Evolutionary conservation across 2,888 invertebrate species (phyloP).

Genomic region (Nineta flava): DNA sequence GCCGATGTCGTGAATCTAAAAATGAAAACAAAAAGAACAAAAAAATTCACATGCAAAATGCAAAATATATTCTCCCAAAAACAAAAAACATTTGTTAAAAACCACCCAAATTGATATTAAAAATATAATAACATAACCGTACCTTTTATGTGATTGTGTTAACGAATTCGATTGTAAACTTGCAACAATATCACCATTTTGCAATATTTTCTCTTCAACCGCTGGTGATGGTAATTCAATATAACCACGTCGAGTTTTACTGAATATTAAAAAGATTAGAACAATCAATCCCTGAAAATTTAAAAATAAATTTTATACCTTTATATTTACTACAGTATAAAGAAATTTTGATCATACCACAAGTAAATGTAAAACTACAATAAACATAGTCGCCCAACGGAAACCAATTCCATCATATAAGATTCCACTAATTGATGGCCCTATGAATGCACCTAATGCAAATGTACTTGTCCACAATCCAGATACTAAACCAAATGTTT

Average conservation of each 20-base stretch:
- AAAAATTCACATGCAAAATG: neutral
- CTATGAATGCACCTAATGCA: constrained; percentile 74
- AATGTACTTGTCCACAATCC: constrained; percentile 85
- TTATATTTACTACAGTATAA: neutral
- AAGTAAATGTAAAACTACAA: constrained; percentile 45
- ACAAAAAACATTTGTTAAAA: neutral
- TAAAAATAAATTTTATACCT: constrained; percentile 3
- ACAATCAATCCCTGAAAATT: constrained; percentile 25
- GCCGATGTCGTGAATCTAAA: neutral
- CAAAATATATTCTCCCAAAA: neutral
- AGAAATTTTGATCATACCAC: constrained; percentile 37
- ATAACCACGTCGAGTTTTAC: constrained; percentile 18
- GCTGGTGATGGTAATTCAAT: constrained; percentile 27
- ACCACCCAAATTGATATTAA: neutral
- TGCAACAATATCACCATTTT: constrained; percentile 34
- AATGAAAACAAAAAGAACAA: neutral
- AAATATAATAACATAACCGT: neutral
- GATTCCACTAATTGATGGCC: constrained; percentile 60
- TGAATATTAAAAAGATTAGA: constrained; percentile 28
- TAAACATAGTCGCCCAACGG: constrained; percentile 50
- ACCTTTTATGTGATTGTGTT: constrained; percentile 5
- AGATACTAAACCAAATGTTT: constrained; percentile 78
- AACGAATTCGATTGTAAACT: constrained; percentile 15
- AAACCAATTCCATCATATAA: constrained; percentile 60
- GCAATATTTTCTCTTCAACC: constrained; percentile 32